Evolutionary conservation across 2,113 vertebrate species (phyloP), one percentile per base, ranked within the genome.

Genomic region (Phylloscopus whistleri): DNA sequence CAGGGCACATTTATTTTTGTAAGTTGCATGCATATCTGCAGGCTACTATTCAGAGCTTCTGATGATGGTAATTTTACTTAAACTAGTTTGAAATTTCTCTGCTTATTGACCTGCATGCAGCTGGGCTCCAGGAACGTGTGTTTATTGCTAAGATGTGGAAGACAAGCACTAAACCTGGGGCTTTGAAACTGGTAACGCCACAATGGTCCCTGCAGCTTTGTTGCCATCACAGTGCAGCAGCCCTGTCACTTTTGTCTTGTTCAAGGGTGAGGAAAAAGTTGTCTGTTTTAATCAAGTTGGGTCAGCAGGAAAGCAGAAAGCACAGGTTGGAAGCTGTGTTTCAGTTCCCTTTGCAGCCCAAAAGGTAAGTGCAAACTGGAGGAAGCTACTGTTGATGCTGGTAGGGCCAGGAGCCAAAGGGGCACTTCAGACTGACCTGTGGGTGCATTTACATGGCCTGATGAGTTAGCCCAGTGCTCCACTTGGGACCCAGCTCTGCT

Each of bases 401-500:
- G 35, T 23, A 35, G 56, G 16, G 44, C 33, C 59, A 74, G 55
- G 43, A 74, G 37, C 27, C 43, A 43, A 39, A 52, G 1, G 3
- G 23, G 33, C 0, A 0, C 48, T 53, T 59, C n/a, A 31, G n/a
- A 11, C 27, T 21, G 60, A 72, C 18, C 64, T 33, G 28, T 2
- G 1, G 23, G 6, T 48, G 35, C 10, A 19, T 63, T 43, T 23
- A 4, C 11, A 15, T 0, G 10, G 76, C 28, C 48, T 44, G 23
- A 46, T 2, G 7, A 84, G 21, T 49, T 39, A 59, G 13, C 18
- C 31, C 63, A 13, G 23, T 11, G 23, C n/a, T 84, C 52, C 52
- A 62, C 0, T 1, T 13, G 58, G 67, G 62, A 27, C 16, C 10
- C 39, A 64, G 46, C 35, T 56, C 30, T 64, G 27, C 28, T 55